A percentile compares a stretch with the other conserved stretches of the same genome.
These are phyloP conservation scores for Autographa gamma DNA, from an alignment of 2,888 invertebrate genomes.

Conservation along the genomic window DNA sequence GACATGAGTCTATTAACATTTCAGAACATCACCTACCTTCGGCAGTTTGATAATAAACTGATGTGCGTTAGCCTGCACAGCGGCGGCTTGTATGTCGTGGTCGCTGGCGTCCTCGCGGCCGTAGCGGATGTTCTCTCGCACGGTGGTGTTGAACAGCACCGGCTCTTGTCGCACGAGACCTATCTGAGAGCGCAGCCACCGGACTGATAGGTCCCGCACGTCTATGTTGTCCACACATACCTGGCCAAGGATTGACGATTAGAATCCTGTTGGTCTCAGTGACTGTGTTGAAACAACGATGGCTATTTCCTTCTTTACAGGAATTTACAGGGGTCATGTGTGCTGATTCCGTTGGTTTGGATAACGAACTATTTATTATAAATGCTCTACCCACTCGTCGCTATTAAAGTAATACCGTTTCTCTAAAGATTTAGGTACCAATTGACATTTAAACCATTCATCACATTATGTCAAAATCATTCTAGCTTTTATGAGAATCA, in stretches of 20 bases:
- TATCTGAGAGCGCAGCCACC: constrained; percentile 93
- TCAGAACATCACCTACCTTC: constrained; percentile 75
- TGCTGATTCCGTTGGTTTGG: not conserved
- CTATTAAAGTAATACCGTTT: too few relatives aligned
- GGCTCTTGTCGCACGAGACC: constrained; percentile 91
- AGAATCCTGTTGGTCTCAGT: not conserved
- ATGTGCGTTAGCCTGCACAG: constrained; percentile 91
- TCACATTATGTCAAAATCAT: not conserved
- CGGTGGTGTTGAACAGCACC: constrained; percentile 93
- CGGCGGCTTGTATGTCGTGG: constrained; percentile 91
- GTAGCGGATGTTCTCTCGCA: constrained; percentile 95
- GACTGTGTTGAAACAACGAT: not conserved
- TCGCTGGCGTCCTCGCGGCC: constrained; percentile 91
- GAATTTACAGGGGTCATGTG: not conserved
- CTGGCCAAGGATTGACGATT: constrained; percentile 65
- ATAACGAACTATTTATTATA: not conserved
- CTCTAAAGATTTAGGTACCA: too few relatives aligned
- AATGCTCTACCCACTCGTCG: not conserved
- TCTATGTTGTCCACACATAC: constrained; percentile 91
- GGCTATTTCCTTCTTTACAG: not conserved
- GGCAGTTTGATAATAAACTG: constrained; percentile 86
- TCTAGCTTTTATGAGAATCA: not conserved
- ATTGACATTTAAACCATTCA: too few relatives aligned
- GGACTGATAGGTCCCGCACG: constrained; percentile 92
- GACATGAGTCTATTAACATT: too few relatives aligned